Conservation (phyloP, 2,113 vertebrate species). For the Indri indri region DNA sequence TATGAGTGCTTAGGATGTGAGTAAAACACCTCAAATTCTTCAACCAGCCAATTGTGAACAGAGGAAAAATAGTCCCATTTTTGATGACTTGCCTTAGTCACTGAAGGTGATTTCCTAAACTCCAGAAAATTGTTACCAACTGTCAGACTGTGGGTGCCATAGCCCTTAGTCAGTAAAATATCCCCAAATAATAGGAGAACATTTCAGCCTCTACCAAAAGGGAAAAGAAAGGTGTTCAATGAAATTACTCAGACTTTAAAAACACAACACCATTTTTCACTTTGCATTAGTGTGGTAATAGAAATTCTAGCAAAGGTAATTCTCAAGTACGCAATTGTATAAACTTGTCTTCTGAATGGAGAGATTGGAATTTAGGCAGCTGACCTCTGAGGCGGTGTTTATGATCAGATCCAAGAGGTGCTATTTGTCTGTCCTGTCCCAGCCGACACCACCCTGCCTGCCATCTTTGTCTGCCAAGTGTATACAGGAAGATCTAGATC, state of each 20-base stretch:
- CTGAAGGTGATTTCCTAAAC: neutral
- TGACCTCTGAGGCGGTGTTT: neutral
- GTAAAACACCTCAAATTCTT: neutral
- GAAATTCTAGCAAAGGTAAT: neutral
- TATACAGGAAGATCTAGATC: neutral
- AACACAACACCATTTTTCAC: constrained; percentile 5
- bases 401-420: neutral
- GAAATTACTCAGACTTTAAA: constrained; percentile 40
- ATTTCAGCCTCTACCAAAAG: neutral
- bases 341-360: neutral
- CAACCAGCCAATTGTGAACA: neutral
- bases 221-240: neutral
- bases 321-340: neutral
- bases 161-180: constrained; percentile 51
- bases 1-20: neutral
- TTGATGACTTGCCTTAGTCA: neutral
- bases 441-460: neutral
- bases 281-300: constrained; percentile 12
- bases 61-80: neutral
- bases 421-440: neutral
- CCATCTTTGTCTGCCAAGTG: neutral
- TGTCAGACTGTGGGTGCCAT: neutral
- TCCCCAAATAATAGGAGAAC: neutral
- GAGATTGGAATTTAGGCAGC: neutral
- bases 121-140: constrained; percentile 44